phyloP scores from a whole-genome alignment of 1,140 invertebrate genomes.

The Yoshiicerus persimilis region DNA sequence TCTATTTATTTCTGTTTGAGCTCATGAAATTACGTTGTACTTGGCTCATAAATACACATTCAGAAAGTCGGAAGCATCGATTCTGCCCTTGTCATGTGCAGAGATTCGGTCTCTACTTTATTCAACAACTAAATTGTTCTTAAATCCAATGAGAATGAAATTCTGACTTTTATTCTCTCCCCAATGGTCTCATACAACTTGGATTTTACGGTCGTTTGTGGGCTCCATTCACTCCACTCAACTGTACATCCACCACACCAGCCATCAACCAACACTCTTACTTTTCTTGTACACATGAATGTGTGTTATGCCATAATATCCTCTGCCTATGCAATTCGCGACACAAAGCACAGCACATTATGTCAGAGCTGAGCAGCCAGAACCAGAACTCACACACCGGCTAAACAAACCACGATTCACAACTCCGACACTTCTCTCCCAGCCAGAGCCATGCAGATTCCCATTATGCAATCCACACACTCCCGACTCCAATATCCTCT shows the following conservation, averaged over 20 bases:
- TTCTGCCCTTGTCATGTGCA: constrained; percentile 16
- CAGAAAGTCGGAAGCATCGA: constrained; percentile 15
- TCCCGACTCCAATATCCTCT: not conserved
- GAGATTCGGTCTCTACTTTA: constrained; percentile 25
- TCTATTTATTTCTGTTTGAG: not conserved
- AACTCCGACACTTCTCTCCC: not conserved
- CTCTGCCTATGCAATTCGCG: not conserved
- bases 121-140: constrained; percentile 20
- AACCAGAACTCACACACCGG: not conserved
- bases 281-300: not conserved
- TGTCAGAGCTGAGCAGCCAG: not conserved
- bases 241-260: not conserved
- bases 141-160: constrained; percentile 10
- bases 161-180: constrained; percentile 19
- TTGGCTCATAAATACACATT: constrained; percentile 18
- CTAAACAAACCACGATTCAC: not conserved
- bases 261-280: not conserved
- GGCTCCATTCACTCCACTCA: constrained; percentile 9
- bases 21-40: constrained; percentile 22
- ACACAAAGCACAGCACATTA: not conserved
- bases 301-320: not conserved
- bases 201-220: constrained; percentile 19
- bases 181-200: constrained; percentile 16
- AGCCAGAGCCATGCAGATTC: no score
- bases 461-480: not conserved